These are phyloP conservation scores for Zelostemma sp. DNA, from an alignment of 1,140 invertebrate genomes.

Conservation along the genomic window DNA sequence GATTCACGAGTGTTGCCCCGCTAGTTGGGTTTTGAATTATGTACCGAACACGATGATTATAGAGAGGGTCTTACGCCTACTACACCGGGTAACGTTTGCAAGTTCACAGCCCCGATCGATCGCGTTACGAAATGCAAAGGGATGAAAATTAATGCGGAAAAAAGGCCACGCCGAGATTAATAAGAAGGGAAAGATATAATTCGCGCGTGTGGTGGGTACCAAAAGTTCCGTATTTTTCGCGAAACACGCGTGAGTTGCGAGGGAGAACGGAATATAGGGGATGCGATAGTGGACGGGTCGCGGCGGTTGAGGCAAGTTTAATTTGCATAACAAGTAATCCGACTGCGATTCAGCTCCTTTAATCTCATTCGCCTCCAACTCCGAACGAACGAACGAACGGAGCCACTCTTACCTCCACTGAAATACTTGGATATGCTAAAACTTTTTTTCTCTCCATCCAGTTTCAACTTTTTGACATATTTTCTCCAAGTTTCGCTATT, in stretches of 20 bases:
- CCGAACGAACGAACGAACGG: slow-evolving; percentile 19
- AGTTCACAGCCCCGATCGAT: too few species aligned
- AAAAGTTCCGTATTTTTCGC: slow-evolving; percentile 25
- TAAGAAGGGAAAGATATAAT: too few species aligned
- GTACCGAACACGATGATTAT: too few species aligned
- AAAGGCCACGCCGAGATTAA: too few species aligned
- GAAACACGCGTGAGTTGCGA: slow-evolving; percentile 22
- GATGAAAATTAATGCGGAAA: too few species aligned
- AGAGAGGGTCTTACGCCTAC: too few species aligned
- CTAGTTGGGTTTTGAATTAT: too few species aligned
- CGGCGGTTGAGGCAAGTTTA: slow-evolving; percentile 42
- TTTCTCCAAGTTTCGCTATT: slow-evolving; percentile 33
- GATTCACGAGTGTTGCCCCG: slow-evolving; percentile 11
- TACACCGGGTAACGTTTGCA: too few species aligned
- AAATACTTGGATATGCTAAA: slow-evolving; percentile 38
- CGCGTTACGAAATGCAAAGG: too few species aligned
- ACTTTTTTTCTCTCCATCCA: slow-evolving; percentile 25
- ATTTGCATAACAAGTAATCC: slow-evolving; percentile 53
- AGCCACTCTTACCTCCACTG: slow-evolving; percentile 17
- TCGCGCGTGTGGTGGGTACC: slow-evolving; percentile 6
- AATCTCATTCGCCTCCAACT: slow-evolving; percentile 44
- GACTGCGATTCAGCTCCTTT: slow-evolving; percentile 49
- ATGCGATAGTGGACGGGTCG: slow-evolving; percentile 39
- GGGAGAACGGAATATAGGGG: slow-evolving; percentile 25
- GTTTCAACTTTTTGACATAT: slow-evolving; percentile 40